Evolutionary conservation across 2,888 invertebrate species (phyloP), one percentile per base, ranked within the genome.

Genomic region (Hypomecis atomaria): DNA sequence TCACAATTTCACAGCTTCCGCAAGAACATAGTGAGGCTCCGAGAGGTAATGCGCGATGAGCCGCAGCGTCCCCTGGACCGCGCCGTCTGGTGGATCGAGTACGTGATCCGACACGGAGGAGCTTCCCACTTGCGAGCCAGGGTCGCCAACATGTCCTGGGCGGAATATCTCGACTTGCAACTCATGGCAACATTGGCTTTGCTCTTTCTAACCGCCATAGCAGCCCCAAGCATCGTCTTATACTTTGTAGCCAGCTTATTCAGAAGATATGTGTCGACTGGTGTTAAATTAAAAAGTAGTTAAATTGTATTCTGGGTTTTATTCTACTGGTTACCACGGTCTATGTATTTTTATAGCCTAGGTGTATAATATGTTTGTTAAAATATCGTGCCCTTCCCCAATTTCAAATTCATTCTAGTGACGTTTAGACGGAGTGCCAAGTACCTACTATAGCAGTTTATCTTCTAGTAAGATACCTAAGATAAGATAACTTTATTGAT

Each of bases 1-100:
- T n/a, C n/a, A n/a, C n/a, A n/a, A n/a, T n/a, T n/a, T n/a, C n/a
- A n/a, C n/a, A n/a, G n/a, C n/a, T n/a, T n/a, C n/a, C n/a, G n/a
- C n/a, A n/a, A n/a, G n/a, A n/a, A n/a, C n/a, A n/a, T n/a, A n/a
- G n/a, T n/a, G n/a, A n/a, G n/a, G n/a, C n/a, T n/a, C n/a, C n/a
- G n/a, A n/a, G n/a, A n/a, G n/a, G 34, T 76, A 9, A 69, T 76
- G 58, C 6, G 62, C 5, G 78, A 79, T 53, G 72, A 77, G 52
- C 73, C 74, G 0, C 60, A 73, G 54, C 23, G 57, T 8, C 62
- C 76, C 0, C 61, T 77, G 5, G 71, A 78, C 4, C 72, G 74
- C n/a, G 73, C 74, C 0, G 58, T 76, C 4, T 75, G 75, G 77
- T 77, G 79, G 78, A 67, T 68, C 6, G 76, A 79, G 43, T 71